Evolutionary conservation across 2,113 vertebrate genomes (phyloP).

Genomic region (Pomatorhinus ruficollis): DNA sequence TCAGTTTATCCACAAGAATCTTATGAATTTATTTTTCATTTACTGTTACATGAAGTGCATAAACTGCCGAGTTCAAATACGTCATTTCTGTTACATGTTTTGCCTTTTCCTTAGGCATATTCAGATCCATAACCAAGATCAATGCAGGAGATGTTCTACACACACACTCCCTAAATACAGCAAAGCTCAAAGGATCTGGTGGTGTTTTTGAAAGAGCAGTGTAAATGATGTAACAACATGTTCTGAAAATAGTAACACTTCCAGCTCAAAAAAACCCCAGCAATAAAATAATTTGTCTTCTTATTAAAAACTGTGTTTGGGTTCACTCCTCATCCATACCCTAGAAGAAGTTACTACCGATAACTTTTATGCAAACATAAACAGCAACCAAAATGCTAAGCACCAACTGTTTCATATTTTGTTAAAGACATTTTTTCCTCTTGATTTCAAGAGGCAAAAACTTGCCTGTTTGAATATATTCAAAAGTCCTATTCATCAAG

Average conservation of each 20-base stretch:
- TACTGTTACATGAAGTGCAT: not conserved
- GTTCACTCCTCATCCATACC: not conserved
- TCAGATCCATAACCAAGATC: not conserved
- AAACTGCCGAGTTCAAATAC: not conserved
- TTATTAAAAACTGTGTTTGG: not conserved
- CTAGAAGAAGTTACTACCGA: not conserved
- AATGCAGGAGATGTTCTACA: not conserved
- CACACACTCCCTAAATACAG: fast-evolving
- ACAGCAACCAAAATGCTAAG: not conserved
- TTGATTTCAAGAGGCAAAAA: not conserved
- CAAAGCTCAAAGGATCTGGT: not conserved
- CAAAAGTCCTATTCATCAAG: not conserved
- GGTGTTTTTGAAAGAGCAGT: not conserved
- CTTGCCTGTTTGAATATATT: not conserved
- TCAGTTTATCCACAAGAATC: not conserved
- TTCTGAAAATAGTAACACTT: not conserved
- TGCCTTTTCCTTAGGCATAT: not conserved
- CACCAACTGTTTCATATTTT: not conserved
- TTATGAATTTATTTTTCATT: not conserved
- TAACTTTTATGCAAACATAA: not conserved
- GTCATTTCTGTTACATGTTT: not conserved
- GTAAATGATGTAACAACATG: not conserved
- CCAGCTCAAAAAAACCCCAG: not conserved
- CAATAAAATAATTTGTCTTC: not conserved
- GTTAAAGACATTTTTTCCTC: not conserved